Conservation (phyloP, 2,888 invertebrate species). For the Stomorhina lunata region DNA sequence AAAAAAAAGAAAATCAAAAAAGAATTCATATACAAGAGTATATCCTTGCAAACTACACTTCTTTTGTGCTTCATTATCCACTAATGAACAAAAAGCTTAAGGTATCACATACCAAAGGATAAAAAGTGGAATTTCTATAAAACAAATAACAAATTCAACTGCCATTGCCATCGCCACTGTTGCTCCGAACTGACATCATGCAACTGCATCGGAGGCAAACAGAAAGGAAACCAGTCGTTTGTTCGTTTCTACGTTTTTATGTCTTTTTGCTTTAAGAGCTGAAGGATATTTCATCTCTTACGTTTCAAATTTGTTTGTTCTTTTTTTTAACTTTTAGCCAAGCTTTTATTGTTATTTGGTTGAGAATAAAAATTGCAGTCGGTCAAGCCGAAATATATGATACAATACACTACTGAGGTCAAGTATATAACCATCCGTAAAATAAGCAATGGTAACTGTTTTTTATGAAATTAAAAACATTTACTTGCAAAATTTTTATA, state of each 20-base stretch:
- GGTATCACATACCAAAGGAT: constrained; percentile 48
- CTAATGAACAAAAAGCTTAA: constrained; percentile 76
- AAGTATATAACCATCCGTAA: too few species aligned
- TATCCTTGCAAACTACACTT: constrained; percentile 35
- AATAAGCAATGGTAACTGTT: too few species aligned
- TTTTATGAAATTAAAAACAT: too few species aligned
- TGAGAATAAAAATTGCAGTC: neutral
- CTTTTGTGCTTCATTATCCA: constrained; percentile 72
- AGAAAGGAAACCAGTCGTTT: neutral
- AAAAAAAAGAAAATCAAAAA: neutral
- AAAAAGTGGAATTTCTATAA: constrained; percentile 41
- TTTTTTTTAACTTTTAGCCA: neutral
- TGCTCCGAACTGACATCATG: neutral
- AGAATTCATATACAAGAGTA: constrained; percentile 1
- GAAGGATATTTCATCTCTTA: constrained; percentile 4
- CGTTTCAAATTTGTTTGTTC: neutral
- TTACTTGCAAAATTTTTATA: too few species aligned
- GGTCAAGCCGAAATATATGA: too few species aligned
- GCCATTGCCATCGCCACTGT: neutral
- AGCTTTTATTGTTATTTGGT: neutral
- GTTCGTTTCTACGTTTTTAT: constrained; percentile 6
- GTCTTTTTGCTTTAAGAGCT: neutral
- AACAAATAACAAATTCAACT: constrained; percentile 30
- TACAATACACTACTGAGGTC: too few species aligned
- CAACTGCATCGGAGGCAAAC: neutral